Base-by-base conservation (phyloP, 2,888 invertebrate genomes). In the Nomada flava region DNA sequence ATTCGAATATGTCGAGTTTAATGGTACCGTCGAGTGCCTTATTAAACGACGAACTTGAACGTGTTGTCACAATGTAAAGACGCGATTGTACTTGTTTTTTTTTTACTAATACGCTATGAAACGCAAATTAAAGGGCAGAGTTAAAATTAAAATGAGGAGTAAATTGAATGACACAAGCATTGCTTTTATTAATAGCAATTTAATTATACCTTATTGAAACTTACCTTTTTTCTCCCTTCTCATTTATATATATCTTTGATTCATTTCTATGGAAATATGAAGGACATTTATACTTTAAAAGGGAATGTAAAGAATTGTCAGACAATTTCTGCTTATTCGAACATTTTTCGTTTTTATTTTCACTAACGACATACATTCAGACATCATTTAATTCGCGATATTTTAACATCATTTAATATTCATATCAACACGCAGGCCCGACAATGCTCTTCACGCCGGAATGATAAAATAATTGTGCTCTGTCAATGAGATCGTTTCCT, bases 281-380 rank as follows among this genome's bases (percentile, higher is more conserved):
- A 36, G 36, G 36, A 36, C 7, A 18, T 18, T 15, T 59, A 15
- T 18, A n/a, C 4, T 18, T 2, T 9, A n/a, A 47, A 42, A 11
- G 18, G 7, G 20, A 23, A 23, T 2, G 11, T 53, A 23, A 42
- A 18, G 13, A 23, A 2, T 0, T 7, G 0, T 1, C 3, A 15
- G 18, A 10, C 5, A n/a, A 3, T 15, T 20, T 2, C 0, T 55
- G n/a, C 1, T 64, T 79, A 68, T 67, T 36, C 65, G 44, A 59
- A 71, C 73, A 74, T 82, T 63, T 77, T 67, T 64, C 44, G 5
- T 36, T 65, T 63, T 88, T 86, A 83, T 86, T 85, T 86, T 50
- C 75, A 73, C 79, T 88, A 88, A 87, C 80, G 68, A 82, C 85
- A 80, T 85, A 88, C 85, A 88, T 64, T 82, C 78, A 88, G 77